Percentiles rank a stretch among this genome's conserved stretches.
These are phyloP conservation scores for Brevimyrus niger DNA, from an alignment of 2,113 vertebrate genomes.

Conservation along the genomic window DNA sequence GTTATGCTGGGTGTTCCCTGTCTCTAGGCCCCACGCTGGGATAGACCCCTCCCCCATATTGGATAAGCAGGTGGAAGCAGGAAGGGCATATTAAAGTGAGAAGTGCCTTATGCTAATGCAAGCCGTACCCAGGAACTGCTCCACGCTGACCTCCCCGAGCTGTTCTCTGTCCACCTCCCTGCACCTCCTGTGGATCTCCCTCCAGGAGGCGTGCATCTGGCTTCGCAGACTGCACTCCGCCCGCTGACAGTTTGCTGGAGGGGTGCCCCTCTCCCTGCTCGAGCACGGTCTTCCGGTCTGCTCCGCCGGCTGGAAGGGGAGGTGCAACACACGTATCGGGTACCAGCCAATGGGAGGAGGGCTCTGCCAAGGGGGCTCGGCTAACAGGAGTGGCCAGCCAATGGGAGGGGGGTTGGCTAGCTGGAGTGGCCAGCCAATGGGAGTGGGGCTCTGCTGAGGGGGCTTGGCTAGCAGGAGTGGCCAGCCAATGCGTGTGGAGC, in stretches of 20 bases:
- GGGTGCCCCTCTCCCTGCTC: not conserved
- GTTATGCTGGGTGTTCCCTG: not conserved
- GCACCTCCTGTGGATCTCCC: constrained; percentile 52
- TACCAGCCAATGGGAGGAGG: not conserved
- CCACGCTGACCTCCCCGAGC: constrained; percentile 44
- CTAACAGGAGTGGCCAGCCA: not conserved
- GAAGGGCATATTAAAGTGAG: not conserved
- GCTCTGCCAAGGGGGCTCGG: not conserved
- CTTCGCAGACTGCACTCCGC: constrained; percentile 50
- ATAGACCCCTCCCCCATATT: not conserved
- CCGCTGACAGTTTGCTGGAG: constrained; percentile 41
- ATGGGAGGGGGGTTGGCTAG: not conserved
- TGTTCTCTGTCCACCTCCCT: constrained; percentile 43
- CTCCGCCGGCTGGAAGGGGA: not conserved
- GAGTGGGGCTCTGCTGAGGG: not conserved
- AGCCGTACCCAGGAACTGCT: constrained; percentile 55
- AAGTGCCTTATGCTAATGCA: not conserved
- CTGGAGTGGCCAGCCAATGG: not conserved
- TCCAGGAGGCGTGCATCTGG: constrained; percentile 55
- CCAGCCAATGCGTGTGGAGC: too few relatives aligned
- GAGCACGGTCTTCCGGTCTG: constrained; percentile 16
- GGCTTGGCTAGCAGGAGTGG: not conserved
- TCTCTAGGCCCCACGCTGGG: not conserved
- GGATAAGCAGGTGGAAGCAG: not conserved
- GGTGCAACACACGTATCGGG: not conserved